Base-by-base conservation (phyloP, 2,888 invertebrate genomes). In the Fragum sueziense region DNA sequence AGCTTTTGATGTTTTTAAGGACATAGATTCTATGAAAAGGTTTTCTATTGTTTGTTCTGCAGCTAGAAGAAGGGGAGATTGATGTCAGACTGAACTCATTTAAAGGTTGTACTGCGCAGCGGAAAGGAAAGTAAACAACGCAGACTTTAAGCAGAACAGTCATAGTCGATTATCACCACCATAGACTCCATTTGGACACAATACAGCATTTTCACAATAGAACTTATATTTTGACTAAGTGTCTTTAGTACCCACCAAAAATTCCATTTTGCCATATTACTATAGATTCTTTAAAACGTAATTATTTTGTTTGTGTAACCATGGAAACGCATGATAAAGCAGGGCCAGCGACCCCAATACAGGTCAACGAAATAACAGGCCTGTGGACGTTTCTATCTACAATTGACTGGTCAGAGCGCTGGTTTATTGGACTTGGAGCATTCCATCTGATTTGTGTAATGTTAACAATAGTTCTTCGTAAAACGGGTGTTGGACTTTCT, bases 1-100 rank as follows among this genome's bases (percentile, higher is more conserved):
- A n/a, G n/a, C n/a, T n/a, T n/a, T n/a, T n/a, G n/a, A n/a, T n/a
- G n/a, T n/a, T n/a, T n/a, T n/a, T n/a, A n/a, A n/a, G n/a, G n/a
- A n/a, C n/a, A n/a, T n/a, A n/a, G n/a, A n/a, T n/a, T n/a, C n/a
- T n/a, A n/a, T n/a, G n/a, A n/a, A n/a, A n/a, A n/a, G 31, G 31
- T 61, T 29, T 25, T n/a, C 27, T 11, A 1, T n/a, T 4, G 33
- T 73, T 74, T 80, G 51, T 61, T 33, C 88, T 88, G 41, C 88
- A 91, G 88, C 84, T 92, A 20, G 92, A 92, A 82, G 91, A 92
- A 69, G 92, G 92, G 52, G 92, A 92, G 82, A 90, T 92, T 57
- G 92, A 92, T 86, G 89, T 91, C 0, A 74, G 92, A 69, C 82
- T 90, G 73, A 91, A 89, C 71, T 91, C 92, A 7, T 92, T 91